A percentile compares a stretch with the other conserved stretches of the same genome.
Evolutionary conservation across 2,113 vertebrate genomes (phyloP).

Genomic region (Leucoraja erinaceus): DNA sequence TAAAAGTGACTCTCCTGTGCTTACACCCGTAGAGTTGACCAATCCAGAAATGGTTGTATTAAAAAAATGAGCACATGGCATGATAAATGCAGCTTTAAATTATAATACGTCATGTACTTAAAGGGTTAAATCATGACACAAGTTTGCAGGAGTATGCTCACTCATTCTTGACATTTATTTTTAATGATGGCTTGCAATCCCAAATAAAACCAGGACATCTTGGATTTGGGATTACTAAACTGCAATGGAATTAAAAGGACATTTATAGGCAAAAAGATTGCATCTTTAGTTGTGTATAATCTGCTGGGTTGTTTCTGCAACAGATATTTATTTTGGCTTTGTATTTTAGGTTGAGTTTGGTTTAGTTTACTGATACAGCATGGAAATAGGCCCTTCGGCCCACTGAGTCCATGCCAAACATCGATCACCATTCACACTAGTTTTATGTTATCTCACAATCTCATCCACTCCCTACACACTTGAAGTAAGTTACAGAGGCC

Average conservation of each 20-base stretch:
- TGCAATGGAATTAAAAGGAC: neutral
- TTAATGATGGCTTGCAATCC: neutral
- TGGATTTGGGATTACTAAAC: neutral
- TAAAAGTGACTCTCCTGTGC: neutral
- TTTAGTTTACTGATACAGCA: too few relatives aligned
- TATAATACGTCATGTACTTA: conserved; percentile 42
- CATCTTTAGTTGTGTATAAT: neutral
- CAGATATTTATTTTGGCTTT: conserved; percentile 49
- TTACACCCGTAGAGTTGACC: too few relatives aligned
- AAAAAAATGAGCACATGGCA: too few relatives aligned
- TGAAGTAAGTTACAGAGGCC: too few relatives aligned
- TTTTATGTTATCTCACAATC: too few relatives aligned
- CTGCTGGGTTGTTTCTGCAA: neutral
- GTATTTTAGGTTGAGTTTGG: conserved; percentile 40
- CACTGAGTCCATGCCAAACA: too few relatives aligned
- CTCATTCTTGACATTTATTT: conserved; percentile 40
- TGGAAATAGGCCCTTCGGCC: too few relatives aligned
- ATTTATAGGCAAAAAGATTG: neutral
- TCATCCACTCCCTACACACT: too few relatives aligned
- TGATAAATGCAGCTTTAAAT: neutral
- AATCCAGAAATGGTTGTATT: too few relatives aligned
- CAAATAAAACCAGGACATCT: neutral
- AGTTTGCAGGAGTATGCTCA: conserved; percentile 44
- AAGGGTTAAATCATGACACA: conserved; percentile 42
- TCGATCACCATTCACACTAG: too few relatives aligned